Conservation (phyloP, 2,888 invertebrate species). For the Tipula vernalis region DNA sequence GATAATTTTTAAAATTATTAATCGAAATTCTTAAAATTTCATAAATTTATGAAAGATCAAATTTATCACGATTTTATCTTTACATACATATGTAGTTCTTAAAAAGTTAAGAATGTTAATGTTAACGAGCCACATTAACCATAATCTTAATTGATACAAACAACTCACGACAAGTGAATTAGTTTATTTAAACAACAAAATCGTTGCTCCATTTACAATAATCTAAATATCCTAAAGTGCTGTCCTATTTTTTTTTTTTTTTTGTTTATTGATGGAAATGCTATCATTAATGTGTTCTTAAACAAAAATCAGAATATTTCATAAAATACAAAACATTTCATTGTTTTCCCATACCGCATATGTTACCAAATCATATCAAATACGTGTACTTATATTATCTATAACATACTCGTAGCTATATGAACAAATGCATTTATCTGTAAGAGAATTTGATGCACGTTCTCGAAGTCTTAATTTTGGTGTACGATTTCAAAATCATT, state of each 20-base stretch:
- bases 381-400: neutral
- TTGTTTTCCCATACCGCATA: neutral
- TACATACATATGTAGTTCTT: too few species aligned
- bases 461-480: neutral
- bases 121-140: too few species aligned
- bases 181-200: neutral
- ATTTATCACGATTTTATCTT: too few species aligned
- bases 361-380: neutral
- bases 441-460: neutral
- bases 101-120: too few species aligned
- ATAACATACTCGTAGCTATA: too few species aligned
- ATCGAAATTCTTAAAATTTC: too few species aligned
- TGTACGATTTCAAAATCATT: neutral
- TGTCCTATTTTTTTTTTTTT: neutral
- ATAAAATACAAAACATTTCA: neutral
- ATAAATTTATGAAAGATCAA: too few species aligned
- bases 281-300: neutral
- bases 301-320: neutral
- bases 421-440: neutral
- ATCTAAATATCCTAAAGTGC: neutral
- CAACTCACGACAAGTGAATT: too few species aligned
- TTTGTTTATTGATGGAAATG: neutral
- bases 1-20: too few species aligned
- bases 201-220: too few species aligned
- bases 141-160: too few species aligned